phyloP scores from a whole-genome alignment of 2,888 invertebrate species.

The Synergus japonicus region DNA sequence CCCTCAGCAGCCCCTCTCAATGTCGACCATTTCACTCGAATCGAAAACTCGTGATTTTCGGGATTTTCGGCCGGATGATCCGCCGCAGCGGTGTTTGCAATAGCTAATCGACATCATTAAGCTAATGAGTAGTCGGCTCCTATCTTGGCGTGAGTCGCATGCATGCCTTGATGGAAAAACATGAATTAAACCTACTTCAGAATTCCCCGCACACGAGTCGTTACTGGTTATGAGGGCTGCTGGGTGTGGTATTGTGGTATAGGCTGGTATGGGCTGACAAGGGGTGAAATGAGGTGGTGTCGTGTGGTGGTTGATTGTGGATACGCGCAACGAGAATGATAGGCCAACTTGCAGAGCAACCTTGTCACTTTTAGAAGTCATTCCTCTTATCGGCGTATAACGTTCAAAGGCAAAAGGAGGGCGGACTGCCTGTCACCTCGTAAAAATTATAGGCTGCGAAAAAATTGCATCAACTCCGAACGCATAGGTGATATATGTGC shows the following conservation, averaged over 20 bases:
- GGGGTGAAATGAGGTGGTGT: background rate
- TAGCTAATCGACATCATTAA: conserved; percentile 56
- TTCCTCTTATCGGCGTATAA: conserved; percentile 19
- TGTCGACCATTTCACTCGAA: conserved; percentile 8
- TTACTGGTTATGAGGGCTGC: background rate
- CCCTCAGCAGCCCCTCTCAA: background rate
- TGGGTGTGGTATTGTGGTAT: background rate
- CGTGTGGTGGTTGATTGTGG: conserved; percentile 1
- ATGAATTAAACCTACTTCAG: conserved; percentile 40
- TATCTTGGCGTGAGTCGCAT: conserved; percentile 41
- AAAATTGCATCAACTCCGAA: conserved; percentile 20
- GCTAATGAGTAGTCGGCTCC: conserved; percentile 53
- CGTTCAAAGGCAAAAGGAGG: background rate
- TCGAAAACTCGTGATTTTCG: conserved; percentile 1
- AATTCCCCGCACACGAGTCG: conserved; percentile 40
- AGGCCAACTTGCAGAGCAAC: background rate
- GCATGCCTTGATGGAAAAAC: conserved; percentile 44
- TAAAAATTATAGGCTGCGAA: conserved; percentile 10
- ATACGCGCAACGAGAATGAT: background rate
- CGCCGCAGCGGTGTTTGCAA: conserved; percentile 44
- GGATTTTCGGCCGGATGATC: conserved; percentile 27
- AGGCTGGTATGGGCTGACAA: too few species aligned
- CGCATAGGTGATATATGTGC: background rate
- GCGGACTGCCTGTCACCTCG: background rate
- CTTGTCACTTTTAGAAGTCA: conserved; percentile 25